Evolutionary conservation across 1,140 invertebrate species (phyloP).

Genomic region (Aphelenchoides fujianensis): DNA sequence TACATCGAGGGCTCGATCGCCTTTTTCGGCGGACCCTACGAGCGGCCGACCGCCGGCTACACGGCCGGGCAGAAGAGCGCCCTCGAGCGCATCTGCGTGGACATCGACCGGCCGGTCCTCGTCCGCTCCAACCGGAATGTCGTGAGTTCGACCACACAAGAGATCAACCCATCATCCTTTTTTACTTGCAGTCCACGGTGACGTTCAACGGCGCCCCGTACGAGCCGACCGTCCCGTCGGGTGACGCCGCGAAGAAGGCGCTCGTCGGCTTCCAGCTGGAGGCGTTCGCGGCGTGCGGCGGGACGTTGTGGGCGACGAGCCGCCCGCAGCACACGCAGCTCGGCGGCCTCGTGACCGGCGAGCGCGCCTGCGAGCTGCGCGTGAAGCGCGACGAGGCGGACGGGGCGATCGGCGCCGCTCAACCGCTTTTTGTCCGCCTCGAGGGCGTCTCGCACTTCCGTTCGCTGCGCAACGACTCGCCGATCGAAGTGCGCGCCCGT

Average conservation of each 20-base stretch:
- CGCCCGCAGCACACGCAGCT: neutral
- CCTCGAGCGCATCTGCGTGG: slow-evolving; percentile 32
- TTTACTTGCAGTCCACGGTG: slow-evolving; percentile 35
- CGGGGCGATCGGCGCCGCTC: neutral
- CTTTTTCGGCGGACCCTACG: slow-evolving; percentile 23
- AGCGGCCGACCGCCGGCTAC: neutral
- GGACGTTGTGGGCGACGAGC: slow-evolving; percentile 41
- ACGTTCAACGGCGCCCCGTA: slow-evolving; percentile 53
- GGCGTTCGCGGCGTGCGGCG: slow-evolving; percentile 48
- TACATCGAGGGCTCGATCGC: slow-evolving; percentile 23
- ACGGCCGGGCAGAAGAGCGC: neutral
- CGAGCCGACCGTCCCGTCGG: slow-evolving; percentile 37
- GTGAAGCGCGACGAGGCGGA: slow-evolving; percentile 7
- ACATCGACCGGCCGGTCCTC: slow-evolving; percentile 28
- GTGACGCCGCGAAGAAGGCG: slow-evolving; percentile 19
- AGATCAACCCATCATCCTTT: neutral
- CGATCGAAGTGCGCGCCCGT: neutral
- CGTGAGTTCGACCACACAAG: neutral
- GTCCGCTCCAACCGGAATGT: slow-evolving; percentile 9
- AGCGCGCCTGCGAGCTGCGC: neutral
- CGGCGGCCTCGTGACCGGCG: neutral
- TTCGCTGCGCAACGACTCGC: neutral
- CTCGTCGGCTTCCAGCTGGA: slow-evolving; percentile 46
- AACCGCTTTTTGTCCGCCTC: slow-evolving; percentile 7
- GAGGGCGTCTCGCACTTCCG: neutral